Percentiles rank a stretch among this genome's conserved stretches.
phyloP scores from a whole-genome alignment of 2,113 vertebrate genomes.

The Trogon surrucura region DNA sequence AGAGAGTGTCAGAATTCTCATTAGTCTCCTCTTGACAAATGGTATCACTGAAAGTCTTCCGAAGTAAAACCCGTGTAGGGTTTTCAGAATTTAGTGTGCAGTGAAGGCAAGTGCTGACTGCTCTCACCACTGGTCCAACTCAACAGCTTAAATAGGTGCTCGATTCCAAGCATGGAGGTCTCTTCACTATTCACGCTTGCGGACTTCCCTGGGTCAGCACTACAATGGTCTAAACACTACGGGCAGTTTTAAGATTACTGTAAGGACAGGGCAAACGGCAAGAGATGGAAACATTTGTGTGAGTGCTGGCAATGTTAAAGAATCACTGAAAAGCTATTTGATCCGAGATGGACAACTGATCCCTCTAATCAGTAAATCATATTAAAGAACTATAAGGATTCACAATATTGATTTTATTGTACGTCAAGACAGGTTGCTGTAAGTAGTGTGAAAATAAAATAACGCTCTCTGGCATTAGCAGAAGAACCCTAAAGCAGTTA shows the following conservation, averaged over 20 bases:
- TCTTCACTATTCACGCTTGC: background rate
- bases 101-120: rapidly evolving
- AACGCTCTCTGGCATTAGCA: background rate
- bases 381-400: background rate
- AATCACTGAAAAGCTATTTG: background rate
- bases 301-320: background rate
- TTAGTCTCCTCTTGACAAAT: background rate
- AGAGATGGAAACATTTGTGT: background rate
- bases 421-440: background rate
- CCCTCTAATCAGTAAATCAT: background rate
- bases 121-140: background rate
- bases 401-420: background rate
- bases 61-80: background rate
- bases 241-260: too few species aligned
- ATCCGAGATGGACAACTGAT: background rate
- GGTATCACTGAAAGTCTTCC: background rate
- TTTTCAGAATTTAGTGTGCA: background rate
- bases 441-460: background rate
- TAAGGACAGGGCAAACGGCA: background rate
- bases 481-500: background rate
- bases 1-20: slow-evolving; percentile 22
- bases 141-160: background rate
- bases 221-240: background rate
- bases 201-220: background rate
- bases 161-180: background rate